Conservation (phyloP, 2,888 invertebrate genomes). For the Fragum fragum region DNA sequence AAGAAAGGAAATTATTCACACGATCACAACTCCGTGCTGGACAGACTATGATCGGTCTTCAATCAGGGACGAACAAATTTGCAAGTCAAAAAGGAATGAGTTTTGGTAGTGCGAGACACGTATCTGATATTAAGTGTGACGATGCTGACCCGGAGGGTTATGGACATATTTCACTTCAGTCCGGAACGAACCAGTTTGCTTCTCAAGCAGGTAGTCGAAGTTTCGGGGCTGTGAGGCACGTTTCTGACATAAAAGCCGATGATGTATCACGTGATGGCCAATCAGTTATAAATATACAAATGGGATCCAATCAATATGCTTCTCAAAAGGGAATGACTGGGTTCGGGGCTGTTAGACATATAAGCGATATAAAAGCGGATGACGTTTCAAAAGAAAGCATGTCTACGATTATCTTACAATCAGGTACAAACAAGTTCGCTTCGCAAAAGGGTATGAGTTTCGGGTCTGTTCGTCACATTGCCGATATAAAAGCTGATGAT, state of each 20-base stretch:
- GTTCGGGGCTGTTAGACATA: slow-evolving; percentile 83
- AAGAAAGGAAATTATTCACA: slow-evolving; percentile 80
- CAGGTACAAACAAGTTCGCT: slow-evolving; percentile 78
- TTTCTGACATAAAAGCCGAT: slow-evolving; percentile 85
- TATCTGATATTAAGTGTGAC: slow-evolving; percentile 76
- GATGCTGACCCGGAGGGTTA: slow-evolving; percentile 69
- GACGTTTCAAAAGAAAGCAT: slow-evolving; percentile 74
- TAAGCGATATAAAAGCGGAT: slow-evolving; percentile 78
- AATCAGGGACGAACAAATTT: slow-evolving; percentile 83
- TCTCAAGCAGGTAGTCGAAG: slow-evolving; percentile 83
- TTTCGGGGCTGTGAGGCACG: slow-evolving; percentile 82
- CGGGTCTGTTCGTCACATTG: slow-evolving; percentile 80
- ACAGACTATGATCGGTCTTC: slow-evolving; percentile 80
- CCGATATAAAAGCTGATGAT: slow-evolving; percentile 82
- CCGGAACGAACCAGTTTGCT: slow-evolving; percentile 85
- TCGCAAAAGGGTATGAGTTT: slow-evolving; percentile 79
- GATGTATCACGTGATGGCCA: slow-evolving; percentile 79
- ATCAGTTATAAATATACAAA: slow-evolving; percentile 82
- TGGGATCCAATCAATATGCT: slow-evolving; percentile 85
- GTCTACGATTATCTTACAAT: slow-evolving; percentile 79
- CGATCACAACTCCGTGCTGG: slow-evolving; percentile 83
- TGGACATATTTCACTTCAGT: slow-evolving; percentile 83
- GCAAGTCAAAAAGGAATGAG: slow-evolving; percentile 84
- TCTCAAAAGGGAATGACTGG: slow-evolving; percentile 85
- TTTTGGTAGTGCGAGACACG: slow-evolving; percentile 79